Evolutionary conservation across 2,888 invertebrate genomes (phyloP).

Genomic region (Neocrepidodera transversa): DNA sequence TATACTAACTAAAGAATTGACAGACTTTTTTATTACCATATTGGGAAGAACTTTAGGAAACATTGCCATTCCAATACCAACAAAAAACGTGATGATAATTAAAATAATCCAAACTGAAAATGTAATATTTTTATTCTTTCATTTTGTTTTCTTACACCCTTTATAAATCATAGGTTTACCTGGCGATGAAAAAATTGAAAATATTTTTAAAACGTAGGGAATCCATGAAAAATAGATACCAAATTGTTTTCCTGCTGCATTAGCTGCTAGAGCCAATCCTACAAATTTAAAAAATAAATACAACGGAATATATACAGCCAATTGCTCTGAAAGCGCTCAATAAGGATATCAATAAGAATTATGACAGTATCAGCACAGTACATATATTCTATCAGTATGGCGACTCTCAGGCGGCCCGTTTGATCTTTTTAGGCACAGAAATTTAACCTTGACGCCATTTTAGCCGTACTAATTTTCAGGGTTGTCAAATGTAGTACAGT

Average conservation of each 20-base stretch:
- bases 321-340: too few relatives aligned
- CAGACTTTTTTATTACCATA: slow-evolving; percentile 65
- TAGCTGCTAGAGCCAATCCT: slow-evolving; percentile 49
- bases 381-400: too few relatives aligned
- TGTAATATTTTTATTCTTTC: neutral
- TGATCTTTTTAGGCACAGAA: too few relatives aligned
- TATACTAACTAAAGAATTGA: slow-evolving; percentile 64
- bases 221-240: slow-evolving; percentile 54
- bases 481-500: too few relatives aligned
- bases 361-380: too few relatives aligned
- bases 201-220: slow-evolving; percentile 40
- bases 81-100: slow-evolving; percentile 59
- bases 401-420: too few relatives aligned
- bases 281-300: slow-evolving; percentile 33
- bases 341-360: too few relatives aligned
- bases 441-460: too few relatives aligned
- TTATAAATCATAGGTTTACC: slow-evolving; percentile 33
- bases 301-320: too few relatives aligned
- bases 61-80: slow-evolving; percentile 63
- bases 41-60: slow-evolving; percentile 66
- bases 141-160: too few relatives aligned
- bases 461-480: too few relatives aligned
- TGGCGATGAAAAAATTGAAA: slow-evolving; percentile 47
- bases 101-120: slow-evolving; percentile 64
- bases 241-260: slow-evolving; percentile 51